Conservation (phyloP, 2,113 vertebrate species). For the Tetraodon nigroviridis region DNA sequence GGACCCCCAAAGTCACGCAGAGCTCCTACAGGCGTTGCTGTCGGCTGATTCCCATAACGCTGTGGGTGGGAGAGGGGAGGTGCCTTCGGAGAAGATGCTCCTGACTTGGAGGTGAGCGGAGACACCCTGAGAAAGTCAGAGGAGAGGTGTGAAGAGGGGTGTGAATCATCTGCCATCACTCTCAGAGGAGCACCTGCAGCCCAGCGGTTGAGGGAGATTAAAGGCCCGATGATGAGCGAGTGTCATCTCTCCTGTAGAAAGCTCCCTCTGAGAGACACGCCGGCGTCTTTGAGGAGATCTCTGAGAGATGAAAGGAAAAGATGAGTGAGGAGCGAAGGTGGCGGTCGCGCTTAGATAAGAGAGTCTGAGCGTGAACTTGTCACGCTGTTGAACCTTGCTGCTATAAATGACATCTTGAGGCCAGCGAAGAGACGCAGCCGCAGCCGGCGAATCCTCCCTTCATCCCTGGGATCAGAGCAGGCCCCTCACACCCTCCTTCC, state of each 20-base stretch:
- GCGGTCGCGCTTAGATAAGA: background rate
- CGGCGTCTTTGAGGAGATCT: background rate
- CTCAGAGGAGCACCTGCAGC: background rate
- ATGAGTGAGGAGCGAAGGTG: too few relatives aligned
- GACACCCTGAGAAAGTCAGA: constrained; percentile 30
- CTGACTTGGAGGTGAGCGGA: constrained; percentile 22
- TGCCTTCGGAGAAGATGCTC: constrained; percentile 1
- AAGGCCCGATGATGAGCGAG: background rate
- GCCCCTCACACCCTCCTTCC: background rate
- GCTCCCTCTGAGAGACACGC: background rate
- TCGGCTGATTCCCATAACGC: too few relatives aligned
- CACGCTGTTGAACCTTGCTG: background rate
- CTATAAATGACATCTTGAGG: constrained; percentile 2
- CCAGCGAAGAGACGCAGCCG: too few relatives aligned
- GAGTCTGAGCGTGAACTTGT: background rate
- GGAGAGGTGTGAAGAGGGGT: constrained; percentile 36
- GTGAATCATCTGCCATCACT: constrained; percentile 36
- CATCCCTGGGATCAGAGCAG: background rate
- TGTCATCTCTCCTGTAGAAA: background rate
- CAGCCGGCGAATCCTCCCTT: background rate
- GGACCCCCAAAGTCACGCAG: too few relatives aligned
- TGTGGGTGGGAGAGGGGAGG: constrained; percentile 12
- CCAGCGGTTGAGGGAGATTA: background rate
- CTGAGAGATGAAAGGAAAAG: background rate
- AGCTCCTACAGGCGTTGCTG: too few relatives aligned